Evolutionary conservation across 1,140 invertebrate genomes (phyloP).

Genomic region (Mya arenaria): DNA sequence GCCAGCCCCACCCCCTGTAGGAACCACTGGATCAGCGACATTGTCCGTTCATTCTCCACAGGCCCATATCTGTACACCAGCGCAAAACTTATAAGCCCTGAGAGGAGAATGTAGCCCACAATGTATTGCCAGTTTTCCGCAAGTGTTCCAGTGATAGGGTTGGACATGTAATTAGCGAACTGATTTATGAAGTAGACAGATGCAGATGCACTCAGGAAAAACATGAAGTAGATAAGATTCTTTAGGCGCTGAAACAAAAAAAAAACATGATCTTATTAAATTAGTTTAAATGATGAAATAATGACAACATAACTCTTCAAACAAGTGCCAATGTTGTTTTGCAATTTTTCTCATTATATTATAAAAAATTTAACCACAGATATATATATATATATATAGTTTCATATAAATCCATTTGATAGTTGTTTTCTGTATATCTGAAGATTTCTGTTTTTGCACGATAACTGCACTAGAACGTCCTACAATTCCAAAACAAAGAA

Average conservation of each 20-base stretch:
- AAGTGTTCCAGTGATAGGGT: slow-evolving; percentile 44
- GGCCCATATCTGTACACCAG: slow-evolving; percentile 95
- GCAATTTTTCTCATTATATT: too few relatives aligned
- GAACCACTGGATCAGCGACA: slow-evolving; percentile 93
- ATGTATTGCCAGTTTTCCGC: slow-evolving; percentile 86
- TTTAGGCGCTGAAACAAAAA: slow-evolving; percentile 61
- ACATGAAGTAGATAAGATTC: slow-evolving; percentile 57
- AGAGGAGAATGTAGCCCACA: slow-evolving; percentile 87
- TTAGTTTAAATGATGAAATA: too few relatives aligned
- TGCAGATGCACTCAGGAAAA: slow-evolving; percentile 61
- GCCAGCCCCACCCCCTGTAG: slow-evolving; percentile 85
- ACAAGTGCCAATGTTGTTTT: too few relatives aligned
- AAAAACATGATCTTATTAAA: too few relatives aligned
- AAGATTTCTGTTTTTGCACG: too few relatives aligned
- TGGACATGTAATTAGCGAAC: slow-evolving; percentile 35
- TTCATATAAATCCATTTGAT: too few relatives aligned
- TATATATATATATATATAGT: too few relatives aligned
- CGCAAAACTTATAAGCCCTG: slow-evolving; percentile 90
- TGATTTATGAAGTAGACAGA: slow-evolving; percentile 58
- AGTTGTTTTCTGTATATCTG: too few relatives aligned
- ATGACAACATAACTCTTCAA: too few relatives aligned
- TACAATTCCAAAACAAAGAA: too few relatives aligned
- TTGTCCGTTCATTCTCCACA: slow-evolving; percentile 88
- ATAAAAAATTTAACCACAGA: too few relatives aligned
- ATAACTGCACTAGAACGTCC: too few relatives aligned